These are phyloP conservation scores for Corythornis cristatus DNA, from an alignment of 2,113 vertebrate species.

Conservation along the genomic window DNA sequence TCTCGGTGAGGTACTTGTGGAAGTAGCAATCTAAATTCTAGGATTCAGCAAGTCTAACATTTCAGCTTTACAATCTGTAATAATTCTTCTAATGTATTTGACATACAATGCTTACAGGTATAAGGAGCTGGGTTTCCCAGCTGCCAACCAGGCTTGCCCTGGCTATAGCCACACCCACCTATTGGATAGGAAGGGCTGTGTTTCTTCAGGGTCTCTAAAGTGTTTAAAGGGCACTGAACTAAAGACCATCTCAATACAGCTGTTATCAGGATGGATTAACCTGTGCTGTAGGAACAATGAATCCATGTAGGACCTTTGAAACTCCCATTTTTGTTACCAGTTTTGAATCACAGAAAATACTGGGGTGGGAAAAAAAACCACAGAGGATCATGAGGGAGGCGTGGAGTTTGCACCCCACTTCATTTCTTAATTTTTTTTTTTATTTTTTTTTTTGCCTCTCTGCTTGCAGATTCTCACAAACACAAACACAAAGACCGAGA, in stretches of 20 bases:
- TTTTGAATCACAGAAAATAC: not conserved
- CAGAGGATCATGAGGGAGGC: slow-evolving; percentile 8
- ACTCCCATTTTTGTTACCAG: not conserved
- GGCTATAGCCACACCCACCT: not conserved
- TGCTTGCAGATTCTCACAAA: slow-evolving; percentile 91
- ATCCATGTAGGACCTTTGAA: not conserved
- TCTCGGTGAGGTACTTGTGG: not conserved
- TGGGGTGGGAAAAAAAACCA: not conserved
- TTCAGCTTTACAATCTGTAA: not conserved
- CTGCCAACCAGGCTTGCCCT: not conserved
- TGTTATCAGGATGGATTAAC: slow-evolving; percentile 18
- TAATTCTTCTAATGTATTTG: not conserved
- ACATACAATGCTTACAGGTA: not conserved
- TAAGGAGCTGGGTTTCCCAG: not conserved
- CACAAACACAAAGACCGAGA: slow-evolving; percentile 96
- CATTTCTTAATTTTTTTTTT: not conserved
- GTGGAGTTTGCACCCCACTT: slow-evolving; percentile 1
- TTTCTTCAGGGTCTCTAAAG: not conserved
- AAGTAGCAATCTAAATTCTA: not conserved
- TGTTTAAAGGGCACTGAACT: slow-evolving; percentile 3
- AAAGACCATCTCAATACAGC: not conserved
- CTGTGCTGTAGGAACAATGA: not conserved
- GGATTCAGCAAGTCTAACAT: not conserved
- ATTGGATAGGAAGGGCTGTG: not conserved
- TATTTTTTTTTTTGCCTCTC: slow-evolving; percentile 49